These are phyloP conservation scores for Nomia melanderi DNA, from an alignment of 1,140 invertebrate species.

Conservation along the genomic window DNA sequence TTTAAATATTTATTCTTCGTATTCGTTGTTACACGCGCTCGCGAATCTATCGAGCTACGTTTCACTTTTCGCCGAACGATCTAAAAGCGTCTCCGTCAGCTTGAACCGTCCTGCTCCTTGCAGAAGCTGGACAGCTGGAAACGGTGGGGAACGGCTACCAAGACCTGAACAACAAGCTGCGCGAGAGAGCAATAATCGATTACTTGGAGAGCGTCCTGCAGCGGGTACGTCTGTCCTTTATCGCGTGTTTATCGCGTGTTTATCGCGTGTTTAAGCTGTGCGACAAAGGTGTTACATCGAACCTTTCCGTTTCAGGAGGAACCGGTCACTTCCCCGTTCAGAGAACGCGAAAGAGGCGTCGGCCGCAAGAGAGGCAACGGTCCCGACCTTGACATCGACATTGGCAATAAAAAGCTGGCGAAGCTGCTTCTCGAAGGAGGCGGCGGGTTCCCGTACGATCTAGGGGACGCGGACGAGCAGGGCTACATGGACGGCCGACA, in stretches of 20 bases:
- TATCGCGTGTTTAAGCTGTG: too few species aligned
- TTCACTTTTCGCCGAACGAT: too few species aligned
- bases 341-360: conserved; percentile 70
- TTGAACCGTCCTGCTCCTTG: too few species aligned
- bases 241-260: too few species aligned
- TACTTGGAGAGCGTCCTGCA: conserved; percentile 65
- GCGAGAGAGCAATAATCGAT: conserved; percentile 65
- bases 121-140: conserved; percentile 74
- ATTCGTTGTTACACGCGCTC: too few species aligned
- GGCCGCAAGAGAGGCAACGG: conserved; percentile 55
- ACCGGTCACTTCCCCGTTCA: conserved; percentile 68
- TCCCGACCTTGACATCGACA: conserved; percentile 34
- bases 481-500: conserved; percentile 59
- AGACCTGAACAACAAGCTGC: conserved; percentile 67
- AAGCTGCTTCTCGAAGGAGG: conserved; percentile 63
- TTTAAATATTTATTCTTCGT: too few species aligned
- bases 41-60: too few species aligned
- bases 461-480: conserved; percentile 51
- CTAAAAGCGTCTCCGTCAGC: too few species aligned
- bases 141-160: conserved; percentile 73
- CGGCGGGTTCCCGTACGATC: conserved; percentile 44
- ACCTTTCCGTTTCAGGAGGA: conserved; percentile 51
- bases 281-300: too few species aligned
- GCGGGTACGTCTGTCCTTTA: conserved; percentile 53
- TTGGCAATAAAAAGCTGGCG: conserved; percentile 55